Evolutionary conservation across 2,888 invertebrate genomes (phyloP).

Genomic region (Zhuqinia jingwanae): DNA sequence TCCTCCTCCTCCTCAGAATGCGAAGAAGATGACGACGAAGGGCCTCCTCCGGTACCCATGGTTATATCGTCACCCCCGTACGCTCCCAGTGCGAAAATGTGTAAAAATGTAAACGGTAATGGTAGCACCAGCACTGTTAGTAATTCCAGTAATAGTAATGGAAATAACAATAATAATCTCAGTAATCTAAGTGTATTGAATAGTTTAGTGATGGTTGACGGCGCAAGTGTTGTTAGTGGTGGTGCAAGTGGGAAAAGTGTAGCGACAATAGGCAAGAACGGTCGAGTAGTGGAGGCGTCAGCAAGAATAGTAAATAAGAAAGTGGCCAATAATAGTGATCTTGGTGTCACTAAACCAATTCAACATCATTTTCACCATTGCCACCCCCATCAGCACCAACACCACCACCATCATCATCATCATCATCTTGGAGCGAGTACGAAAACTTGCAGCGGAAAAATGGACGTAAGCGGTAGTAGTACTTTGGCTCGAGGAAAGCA

Average conservation of each 20-base stretch:
- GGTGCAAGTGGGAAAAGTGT: conserved; percentile 41
- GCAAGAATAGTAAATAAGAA: conserved; percentile 67
- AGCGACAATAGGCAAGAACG: conserved; percentile 41
- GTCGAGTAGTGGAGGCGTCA: conserved; percentile 22
- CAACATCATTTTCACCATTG: conserved; percentile 11
- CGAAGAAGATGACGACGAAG: conserved; percentile 68
- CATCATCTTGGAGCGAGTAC: background rate
- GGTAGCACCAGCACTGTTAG: background rate
- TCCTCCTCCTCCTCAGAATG: conserved; percentile 66
- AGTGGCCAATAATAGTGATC: conserved; percentile 51
- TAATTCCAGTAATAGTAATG: background rate
- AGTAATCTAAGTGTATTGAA: conserved; percentile 46
- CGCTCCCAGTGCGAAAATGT: conserved; percentile 42
- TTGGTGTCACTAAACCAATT: conserved; percentile 37
- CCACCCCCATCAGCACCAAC: background rate
- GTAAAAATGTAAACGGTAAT: conserved; percentile 21
- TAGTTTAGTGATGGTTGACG: conserved; percentile 49
- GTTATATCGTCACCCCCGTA: conserved; percentile 79
- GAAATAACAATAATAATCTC: conserved; percentile 63
- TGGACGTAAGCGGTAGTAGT: conserved; percentile 55
- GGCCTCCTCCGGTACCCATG: conserved; percentile 79
- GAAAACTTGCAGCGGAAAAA: conserved; percentile 23
- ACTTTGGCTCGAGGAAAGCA: conserved; percentile 51
- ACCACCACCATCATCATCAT: background rate
- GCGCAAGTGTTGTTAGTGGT: conserved; percentile 51